These are phyloP conservation scores for Heterotilapia buettikoferi DNA, from an alignment of 2,113 vertebrate genomes.

Conservation along the genomic window DNA sequence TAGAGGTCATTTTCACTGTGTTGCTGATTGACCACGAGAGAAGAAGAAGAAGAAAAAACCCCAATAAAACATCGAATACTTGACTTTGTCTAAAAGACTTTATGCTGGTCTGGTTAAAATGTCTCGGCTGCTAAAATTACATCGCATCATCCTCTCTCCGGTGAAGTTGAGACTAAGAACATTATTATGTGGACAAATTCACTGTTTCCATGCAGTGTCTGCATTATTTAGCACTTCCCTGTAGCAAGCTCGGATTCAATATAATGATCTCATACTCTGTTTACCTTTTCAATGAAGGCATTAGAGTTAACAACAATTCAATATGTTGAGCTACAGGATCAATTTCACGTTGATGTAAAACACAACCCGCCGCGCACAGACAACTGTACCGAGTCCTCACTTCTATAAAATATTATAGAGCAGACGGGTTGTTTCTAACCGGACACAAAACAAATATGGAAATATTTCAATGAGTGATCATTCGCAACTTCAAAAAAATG, in stretches of 20 bases:
- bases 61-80: not conserved
- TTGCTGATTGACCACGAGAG: not conserved
- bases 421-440: not conserved
- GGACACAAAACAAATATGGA: not conserved
- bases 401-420: not conserved
- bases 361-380: not conserved
- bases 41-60: not conserved
- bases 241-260: not conserved
- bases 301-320: not conserved
- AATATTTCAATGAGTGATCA: not conserved
- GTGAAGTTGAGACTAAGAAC: not conserved
- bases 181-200: not conserved
- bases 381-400: not conserved
- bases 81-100: not conserved
- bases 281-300: not conserved
- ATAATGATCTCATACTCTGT: not conserved
- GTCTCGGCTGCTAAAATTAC: not conserved
- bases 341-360: not conserved
- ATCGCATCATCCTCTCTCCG: not conserved
- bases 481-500: not conserved
- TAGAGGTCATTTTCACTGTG: not conserved
- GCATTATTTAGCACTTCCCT: not conserved
- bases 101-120: not conserved
- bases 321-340: not conserved
- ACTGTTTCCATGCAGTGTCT: not conserved